phyloP scores from a whole-genome alignment of 1,140 invertebrate species.

The Eumaeus atala region DNA sequence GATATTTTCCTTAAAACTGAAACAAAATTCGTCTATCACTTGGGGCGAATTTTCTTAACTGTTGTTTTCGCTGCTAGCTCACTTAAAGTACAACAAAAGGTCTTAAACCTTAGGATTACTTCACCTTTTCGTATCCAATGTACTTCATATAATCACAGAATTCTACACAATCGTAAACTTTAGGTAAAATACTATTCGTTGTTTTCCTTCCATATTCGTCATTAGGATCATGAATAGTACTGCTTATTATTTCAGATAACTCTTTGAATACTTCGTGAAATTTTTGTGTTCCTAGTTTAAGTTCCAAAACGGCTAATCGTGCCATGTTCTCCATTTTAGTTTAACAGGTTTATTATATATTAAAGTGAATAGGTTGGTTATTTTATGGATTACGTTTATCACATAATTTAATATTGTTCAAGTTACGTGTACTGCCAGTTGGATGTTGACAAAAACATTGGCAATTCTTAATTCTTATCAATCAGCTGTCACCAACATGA shows the following conservation, averaged over 20 bases:
- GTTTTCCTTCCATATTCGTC: slow-evolving; percentile 40
- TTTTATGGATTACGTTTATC: background rate
- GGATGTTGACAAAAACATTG: too few species aligned
- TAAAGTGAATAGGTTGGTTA: background rate
- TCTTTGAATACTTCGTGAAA: slow-evolving; percentile 47
- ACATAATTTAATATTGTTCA: too few species aligned
- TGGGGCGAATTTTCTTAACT: too few species aligned
- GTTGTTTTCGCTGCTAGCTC: too few species aligned
- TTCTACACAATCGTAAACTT: slow-evolving; percentile 28
- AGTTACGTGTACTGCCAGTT: too few species aligned
- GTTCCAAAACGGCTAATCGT: slow-evolving; percentile 51
- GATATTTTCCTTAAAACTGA: too few species aligned
- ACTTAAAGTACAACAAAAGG: too few species aligned
- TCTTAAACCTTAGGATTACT: background rate
- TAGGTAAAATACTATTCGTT: slow-evolving; percentile 35
- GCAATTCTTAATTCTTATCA: too few species aligned
- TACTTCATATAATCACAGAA: slow-evolving; percentile 54
- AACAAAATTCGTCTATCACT: too few species aligned
- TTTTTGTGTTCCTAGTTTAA: slow-evolving; percentile 36
- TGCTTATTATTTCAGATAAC: slow-evolving; percentile 38
- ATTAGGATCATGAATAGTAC: slow-evolving; percentile 54
- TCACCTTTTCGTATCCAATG: slow-evolving; percentile 50
- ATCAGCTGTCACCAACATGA: too few species aligned
- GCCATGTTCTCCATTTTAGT: slow-evolving; percentile 59
- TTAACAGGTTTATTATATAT: background rate